phyloP scores from a whole-genome alignment of 2,888 invertebrate genomes.

The Molorchus minor region DNA sequence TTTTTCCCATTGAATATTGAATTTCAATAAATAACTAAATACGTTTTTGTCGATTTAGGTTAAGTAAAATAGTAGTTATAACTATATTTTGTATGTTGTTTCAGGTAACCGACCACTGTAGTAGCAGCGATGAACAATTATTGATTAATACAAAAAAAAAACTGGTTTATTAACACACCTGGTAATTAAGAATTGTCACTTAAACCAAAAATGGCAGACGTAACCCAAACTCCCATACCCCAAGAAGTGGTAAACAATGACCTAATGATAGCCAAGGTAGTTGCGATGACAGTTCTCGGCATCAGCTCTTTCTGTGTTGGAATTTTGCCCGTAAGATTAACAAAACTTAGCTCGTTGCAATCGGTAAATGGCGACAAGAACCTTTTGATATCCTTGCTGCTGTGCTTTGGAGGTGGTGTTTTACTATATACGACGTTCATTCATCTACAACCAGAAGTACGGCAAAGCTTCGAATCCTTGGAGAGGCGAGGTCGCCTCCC shows the following conservation, averaged over 20 bases:
- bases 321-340: conserved; percentile 64
- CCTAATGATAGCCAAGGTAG: conserved; percentile 67
- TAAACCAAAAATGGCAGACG: no score
- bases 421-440: conserved; percentile 72
- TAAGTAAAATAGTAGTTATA: no score
- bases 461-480: conserved; percentile 66
- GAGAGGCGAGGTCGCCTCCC: conserved; percentile 61
- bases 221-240: no score
- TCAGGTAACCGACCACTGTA: no score
- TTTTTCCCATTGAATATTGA: no score
- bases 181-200: no score
- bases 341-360: conserved; percentile 56
- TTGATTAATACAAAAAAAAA: no score
- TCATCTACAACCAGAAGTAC: conserved; percentile 72
- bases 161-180: no score
- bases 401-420: conserved; percentile 74
- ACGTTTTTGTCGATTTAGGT: no score
- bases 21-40: no score
- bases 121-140: no score
- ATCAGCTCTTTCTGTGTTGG: conserved; percentile 69
- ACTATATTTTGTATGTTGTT: no score
- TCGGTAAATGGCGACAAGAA: conserved; percentile 61
- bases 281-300: conserved; percentile 69
- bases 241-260: conserved; percentile 40
- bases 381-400: conserved; percentile 66